phyloP scores from a whole-genome alignment of 1,140 invertebrate genomes.

The Druon quercuslanigerum region DNA sequence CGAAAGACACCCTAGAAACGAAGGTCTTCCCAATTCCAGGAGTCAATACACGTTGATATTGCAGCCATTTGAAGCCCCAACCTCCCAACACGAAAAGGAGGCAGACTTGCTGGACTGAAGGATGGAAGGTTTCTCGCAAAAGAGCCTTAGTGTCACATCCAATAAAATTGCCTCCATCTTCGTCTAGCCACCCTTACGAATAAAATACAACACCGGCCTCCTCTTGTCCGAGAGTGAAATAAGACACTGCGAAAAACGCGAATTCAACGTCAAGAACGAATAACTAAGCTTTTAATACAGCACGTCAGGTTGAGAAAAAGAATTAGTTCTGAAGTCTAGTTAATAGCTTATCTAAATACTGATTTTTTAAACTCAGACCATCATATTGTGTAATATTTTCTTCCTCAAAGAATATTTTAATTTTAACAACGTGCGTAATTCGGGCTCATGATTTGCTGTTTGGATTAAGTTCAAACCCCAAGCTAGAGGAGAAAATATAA shows the following conservation, averaged over 20 bases:
- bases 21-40: constrained; percentile 65
- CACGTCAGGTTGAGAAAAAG: background rate
- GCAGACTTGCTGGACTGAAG: constrained; percentile 45
- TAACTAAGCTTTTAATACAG: constrained; percentile 20
- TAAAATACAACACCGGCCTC: constrained; percentile 55
- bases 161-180: constrained; percentile 63
- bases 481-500: no score
- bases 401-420: no score
- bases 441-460: no score
- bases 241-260: constrained; percentile 14
- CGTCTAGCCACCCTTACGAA: constrained; percentile 44
- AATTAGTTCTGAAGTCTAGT: background rate
- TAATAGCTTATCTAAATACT: background rate
- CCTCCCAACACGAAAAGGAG: constrained; percentile 39
- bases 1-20: constrained; percentile 53
- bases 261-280: constrained; percentile 19
- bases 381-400: no score
- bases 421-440: no score
- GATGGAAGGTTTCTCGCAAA: constrained; percentile 15
- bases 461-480: no score
- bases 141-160: constrained; percentile 53
- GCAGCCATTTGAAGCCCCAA: constrained; percentile 66
- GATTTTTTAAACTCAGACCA: background rate
- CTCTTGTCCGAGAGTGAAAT: constrained; percentile 24
- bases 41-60: constrained; percentile 71